A percentile compares a stretch with the other conserved stretches of the same genome.
Conservation (phyloP, 2,797 vertebrate genomes). For the Chromis chromis region DNA sequence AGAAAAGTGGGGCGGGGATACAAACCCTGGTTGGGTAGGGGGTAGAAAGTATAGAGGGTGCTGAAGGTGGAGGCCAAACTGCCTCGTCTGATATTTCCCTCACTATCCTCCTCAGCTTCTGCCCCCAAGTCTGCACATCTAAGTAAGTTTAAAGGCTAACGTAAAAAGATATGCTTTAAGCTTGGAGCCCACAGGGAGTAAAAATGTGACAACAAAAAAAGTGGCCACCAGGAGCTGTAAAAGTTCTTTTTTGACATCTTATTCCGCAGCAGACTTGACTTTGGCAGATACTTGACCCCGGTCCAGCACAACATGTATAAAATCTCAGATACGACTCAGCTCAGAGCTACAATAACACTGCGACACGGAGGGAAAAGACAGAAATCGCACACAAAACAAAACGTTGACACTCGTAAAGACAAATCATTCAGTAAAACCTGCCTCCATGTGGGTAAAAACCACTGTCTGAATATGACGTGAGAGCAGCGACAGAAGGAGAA, state of each 20-base stretch:
- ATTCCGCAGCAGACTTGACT: background rate
- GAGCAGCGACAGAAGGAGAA: background rate
- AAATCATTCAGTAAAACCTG: background rate
- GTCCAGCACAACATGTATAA: conserved; percentile 38
- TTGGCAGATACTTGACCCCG: conserved; percentile 37
- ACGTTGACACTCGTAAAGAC: background rate
- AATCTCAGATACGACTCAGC: conserved; percentile 20
- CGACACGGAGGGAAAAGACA: conserved; percentile 8
- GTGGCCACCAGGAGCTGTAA: background rate
- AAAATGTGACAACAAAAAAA: too few relatives aligned
- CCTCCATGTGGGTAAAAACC: background rate
- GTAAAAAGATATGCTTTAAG: too few relatives aligned
- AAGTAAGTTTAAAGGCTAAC: too few relatives aligned
- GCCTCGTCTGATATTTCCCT: too few relatives aligned
- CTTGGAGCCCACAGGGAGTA: too few relatives aligned
- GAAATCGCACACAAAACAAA: conserved; percentile 18
- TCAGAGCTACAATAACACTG: conserved; percentile 7
- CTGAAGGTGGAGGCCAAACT: too few relatives aligned
- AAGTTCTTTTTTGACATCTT: background rate
- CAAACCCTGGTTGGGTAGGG: too few relatives aligned
- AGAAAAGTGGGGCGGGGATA: too few relatives aligned
- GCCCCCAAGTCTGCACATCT: too few relatives aligned
- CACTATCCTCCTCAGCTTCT: too few relatives aligned
- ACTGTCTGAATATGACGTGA: background rate
- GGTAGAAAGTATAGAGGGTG: too few relatives aligned